Evolutionary conservation across 2,797 vertebrate genomes (phyloP).

Genomic region (Sebastes wilsoni): DNA sequence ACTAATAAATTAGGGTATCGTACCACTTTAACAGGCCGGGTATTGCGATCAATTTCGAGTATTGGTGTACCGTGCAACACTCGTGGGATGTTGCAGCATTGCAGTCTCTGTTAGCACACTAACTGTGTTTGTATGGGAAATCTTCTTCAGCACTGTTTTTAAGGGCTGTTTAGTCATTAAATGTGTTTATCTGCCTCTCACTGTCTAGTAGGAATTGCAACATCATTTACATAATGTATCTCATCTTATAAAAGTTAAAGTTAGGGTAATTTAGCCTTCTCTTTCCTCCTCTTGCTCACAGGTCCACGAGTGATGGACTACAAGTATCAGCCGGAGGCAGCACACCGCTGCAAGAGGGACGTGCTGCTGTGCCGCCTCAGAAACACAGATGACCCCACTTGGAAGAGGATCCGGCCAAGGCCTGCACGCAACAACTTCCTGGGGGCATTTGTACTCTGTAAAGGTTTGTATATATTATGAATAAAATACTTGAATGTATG

Average conservation of each 20-base stretch:
- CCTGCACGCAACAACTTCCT: constrained; percentile 96
- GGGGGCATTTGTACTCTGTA: constrained; percentile 97
- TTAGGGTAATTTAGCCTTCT: neutral
- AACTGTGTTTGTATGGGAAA: neutral
- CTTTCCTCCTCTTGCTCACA: constrained; percentile 48
- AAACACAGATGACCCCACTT: constrained; percentile 88
- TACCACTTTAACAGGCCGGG: too few species aligned
- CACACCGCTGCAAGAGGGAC: constrained; percentile 96
- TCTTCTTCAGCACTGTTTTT: neutral
- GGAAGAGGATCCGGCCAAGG: constrained; percentile 95
- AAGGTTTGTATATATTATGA: constrained; percentile 83
- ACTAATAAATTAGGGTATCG: too few species aligned
- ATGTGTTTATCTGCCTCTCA: neutral
- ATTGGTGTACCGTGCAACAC: too few species aligned
- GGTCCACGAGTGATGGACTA: constrained; percentile 95
- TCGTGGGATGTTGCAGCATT: neutral
- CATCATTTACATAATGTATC: neutral
- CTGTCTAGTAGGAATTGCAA: neutral
- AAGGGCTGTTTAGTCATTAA: neutral
- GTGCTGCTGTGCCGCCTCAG: constrained; percentile 92
- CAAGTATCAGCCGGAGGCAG: constrained; percentile 93
- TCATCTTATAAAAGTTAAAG: neutral
- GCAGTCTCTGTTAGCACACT: neutral
- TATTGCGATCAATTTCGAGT: too few species aligned
- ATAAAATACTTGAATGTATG: neutral